Evolutionary conservation across 1,140 invertebrate species (phyloP).

Genomic region (Planococcus citri): DNA sequence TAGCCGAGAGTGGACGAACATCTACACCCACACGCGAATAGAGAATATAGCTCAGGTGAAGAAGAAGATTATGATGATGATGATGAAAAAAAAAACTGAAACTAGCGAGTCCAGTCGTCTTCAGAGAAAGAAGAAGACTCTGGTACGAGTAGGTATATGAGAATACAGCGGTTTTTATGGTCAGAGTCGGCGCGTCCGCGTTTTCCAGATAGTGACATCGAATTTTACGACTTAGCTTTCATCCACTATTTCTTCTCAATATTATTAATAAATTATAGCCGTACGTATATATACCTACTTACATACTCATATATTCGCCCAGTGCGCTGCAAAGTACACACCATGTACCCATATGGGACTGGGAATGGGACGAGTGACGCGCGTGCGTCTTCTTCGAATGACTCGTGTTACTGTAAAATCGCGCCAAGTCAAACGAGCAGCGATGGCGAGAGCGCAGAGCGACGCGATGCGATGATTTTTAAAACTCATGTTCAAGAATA

Average conservation of each 20-base stretch:
- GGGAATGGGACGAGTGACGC: background rate
- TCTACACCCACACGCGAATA: too few species aligned
- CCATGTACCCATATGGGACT: background rate
- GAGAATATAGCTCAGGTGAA: too few species aligned
- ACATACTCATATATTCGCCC: too few species aligned
- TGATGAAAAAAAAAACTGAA: too few species aligned
- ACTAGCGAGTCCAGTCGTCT: too few species aligned
- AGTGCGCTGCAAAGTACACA: background rate
- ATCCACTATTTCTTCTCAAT: slow-evolving; percentile 10
- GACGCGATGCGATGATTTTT: background rate
- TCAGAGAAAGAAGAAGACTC: background rate
- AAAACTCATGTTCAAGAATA: background rate
- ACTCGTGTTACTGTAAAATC: slow-evolving; percentile 12
- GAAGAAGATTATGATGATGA: too few species aligned
- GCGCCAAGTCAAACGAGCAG: too few species aligned
- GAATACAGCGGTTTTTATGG: background rate
- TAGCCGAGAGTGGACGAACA: too few species aligned
- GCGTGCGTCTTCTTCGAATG: background rate
- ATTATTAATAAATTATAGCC: slow-evolving; percentile 18
- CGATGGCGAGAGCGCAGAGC: background rate
- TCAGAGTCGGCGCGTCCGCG: background rate
- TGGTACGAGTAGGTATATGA: too few species aligned
- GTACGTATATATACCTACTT: background rate
- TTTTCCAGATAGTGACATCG: background rate
- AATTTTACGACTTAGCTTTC: slow-evolving; percentile 19